Evolutionary conservation across 2,888 invertebrate species (phyloP).

Genomic region (Pyralis farinalis): DNA sequence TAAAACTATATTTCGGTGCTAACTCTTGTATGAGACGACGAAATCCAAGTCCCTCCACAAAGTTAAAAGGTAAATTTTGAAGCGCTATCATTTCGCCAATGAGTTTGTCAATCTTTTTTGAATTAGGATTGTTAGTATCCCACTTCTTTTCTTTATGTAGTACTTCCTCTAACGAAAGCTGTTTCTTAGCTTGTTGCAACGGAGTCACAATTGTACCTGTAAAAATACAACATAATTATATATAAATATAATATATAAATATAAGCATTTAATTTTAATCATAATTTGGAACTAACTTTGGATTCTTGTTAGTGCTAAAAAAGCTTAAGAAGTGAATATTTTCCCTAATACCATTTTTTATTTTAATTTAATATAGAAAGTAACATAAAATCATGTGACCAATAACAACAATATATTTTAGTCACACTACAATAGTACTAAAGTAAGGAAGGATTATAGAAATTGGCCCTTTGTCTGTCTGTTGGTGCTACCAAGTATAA

Average conservation of each 20-base stretch:
- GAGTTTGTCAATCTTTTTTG: too few relatives aligned
- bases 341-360: slow-evolving; percentile 21
- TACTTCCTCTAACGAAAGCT: slow-evolving; percentile 9
- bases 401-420: too few relatives aligned
- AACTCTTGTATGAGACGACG: slow-evolving; percentile 23
- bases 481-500: too few relatives aligned
- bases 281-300: too few relatives aligned
- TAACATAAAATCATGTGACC: slow-evolving; percentile 13
- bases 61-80: slow-evolving; percentile 27
- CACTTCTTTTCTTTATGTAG: slow-evolving; percentile 15
- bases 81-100: too few relatives aligned
- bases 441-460: too few relatives aligned
- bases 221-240: too few relatives aligned
- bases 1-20: slow-evolving; percentile 25
- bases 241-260: background rate
- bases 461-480: too few relatives aligned
- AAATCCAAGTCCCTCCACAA: slow-evolving; percentile 30
- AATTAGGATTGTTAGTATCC: slow-evolving; percentile 14
- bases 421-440: too few relatives aligned
- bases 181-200: slow-evolving; percentile 13
- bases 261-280: too few relatives aligned
- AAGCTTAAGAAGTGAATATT: slow-evolving; percentile 17
- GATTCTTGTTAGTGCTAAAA: slow-evolving; percentile 1
- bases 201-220: slow-evolving; percentile 7
- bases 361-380: too few relatives aligned